Evolutionary conservation across 2,113 vertebrate species (phyloP).

Genomic region (Oncorhynchus mykiss): DNA sequence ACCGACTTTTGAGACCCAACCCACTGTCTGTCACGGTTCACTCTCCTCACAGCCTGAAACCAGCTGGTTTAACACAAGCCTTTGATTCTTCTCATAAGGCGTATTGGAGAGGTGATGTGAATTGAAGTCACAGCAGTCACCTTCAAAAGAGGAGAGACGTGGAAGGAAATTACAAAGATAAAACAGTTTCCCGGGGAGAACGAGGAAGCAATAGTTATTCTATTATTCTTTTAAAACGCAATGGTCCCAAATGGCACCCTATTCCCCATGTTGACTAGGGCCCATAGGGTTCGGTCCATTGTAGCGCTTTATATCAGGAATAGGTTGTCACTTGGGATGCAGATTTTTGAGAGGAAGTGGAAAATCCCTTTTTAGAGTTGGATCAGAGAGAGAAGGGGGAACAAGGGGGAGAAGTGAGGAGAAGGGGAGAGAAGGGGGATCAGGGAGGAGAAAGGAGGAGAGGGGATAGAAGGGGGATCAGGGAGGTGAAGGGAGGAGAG

Average conservation of each 20-base stretch:
- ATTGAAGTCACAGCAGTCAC: conserved; percentile 70
- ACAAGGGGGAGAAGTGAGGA: too few relatives aligned
- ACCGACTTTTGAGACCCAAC: neutral
- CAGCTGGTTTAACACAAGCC: conserved; percentile 52
- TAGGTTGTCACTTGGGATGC: too few relatives aligned
- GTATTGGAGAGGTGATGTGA: conserved; percentile 44
- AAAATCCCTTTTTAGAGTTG: conserved; percentile 77
- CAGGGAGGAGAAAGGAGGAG: too few relatives aligned
- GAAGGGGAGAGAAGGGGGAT: rapidly evolving
- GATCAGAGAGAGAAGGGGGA: conserved; percentile 49
- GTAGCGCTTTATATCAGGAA: too few relatives aligned
- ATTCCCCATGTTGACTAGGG: too few relatives aligned
- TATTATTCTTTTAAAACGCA: conserved; percentile 80
- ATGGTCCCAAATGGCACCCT: conserved; percentile 31
- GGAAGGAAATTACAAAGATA: conserved; percentile 69
- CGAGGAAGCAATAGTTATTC: conserved; percentile 54
- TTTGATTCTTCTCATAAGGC: conserved; percentile 65
- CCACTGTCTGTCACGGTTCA: conserved; percentile 16
- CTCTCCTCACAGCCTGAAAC: conserved; percentile 30
- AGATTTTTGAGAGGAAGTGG: conserved; percentile 59
- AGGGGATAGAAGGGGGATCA: too few relatives aligned
- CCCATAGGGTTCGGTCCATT: too few relatives aligned
- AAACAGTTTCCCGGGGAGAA: conserved; percentile 75
- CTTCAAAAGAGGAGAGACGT: conserved; percentile 70
- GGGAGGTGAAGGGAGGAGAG: too few relatives aligned